Conservation (phyloP, 2,113 vertebrate species). For the Gallinago undulata region DNA sequence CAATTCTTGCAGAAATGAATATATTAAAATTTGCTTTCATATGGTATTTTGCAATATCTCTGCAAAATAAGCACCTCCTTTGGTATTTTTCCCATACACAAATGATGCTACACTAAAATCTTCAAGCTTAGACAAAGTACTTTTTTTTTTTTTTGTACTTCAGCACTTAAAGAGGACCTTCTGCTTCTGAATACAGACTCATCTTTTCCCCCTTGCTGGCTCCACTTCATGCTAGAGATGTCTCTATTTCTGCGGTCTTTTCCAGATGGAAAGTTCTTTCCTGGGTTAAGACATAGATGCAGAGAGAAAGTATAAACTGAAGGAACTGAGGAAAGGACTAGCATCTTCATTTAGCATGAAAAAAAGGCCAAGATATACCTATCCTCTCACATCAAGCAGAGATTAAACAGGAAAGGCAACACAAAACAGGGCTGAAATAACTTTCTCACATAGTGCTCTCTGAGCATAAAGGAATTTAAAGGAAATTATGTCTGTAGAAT, state of each 20-base stretch:
- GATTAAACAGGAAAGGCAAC: constrained; percentile 19
- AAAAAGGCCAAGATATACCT: background rate
- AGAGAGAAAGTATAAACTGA: background rate
- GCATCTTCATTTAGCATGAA: background rate
- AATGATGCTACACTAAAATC: background rate
- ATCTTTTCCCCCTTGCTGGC: background rate
- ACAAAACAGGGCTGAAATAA: background rate
- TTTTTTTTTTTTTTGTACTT: background rate
- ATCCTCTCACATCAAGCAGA: background rate
- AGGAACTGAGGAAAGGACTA: background rate
- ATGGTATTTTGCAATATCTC: background rate
- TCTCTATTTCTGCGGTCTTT: background rate
- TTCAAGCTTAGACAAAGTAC: background rate
- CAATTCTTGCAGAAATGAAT: background rate
- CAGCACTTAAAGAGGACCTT: background rate
- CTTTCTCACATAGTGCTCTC: background rate
- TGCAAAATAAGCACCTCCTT: background rate
- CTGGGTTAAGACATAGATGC: background rate
- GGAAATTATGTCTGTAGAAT: background rate
- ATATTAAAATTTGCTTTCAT: background rate
- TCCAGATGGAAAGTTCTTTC: background rate
- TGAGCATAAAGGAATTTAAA: background rate
- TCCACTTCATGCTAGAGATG: background rate
- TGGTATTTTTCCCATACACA: background rate
- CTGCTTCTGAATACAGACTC: background rate